Conservation (phyloP, 2,113 vertebrate genomes). For the Saccopteryx leptura region DNA sequence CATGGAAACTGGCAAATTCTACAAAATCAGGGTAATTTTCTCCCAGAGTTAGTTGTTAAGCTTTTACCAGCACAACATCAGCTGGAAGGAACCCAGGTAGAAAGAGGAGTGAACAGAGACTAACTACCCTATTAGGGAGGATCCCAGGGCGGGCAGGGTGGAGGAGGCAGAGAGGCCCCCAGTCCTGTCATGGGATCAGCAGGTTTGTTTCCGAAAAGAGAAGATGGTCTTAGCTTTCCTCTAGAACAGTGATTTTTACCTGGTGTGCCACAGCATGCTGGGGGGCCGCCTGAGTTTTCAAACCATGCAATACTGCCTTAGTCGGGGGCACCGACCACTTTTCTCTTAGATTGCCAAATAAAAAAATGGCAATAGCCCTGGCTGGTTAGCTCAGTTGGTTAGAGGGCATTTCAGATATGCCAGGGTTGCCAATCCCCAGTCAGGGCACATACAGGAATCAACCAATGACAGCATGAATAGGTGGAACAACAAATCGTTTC, state of each 20-base stretch:
- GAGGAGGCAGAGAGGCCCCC: not conserved
- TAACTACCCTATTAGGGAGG: fast-evolving
- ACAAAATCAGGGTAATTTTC: not conserved
- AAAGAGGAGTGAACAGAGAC: not conserved
- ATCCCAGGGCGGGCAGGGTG: not conserved
- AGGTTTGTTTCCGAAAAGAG: not conserved
- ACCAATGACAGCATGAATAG: too few species aligned
- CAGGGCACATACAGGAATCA: too few species aligned
- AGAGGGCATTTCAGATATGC: too few species aligned
- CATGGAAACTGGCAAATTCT: not conserved
- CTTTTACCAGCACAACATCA: not conserved
- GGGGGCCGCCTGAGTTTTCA: not conserved
- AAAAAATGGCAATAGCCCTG: too few species aligned
- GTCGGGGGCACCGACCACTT: too few species aligned
- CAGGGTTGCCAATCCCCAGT: too few species aligned
- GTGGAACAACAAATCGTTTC: too few species aligned
- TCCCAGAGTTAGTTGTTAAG: not conserved
- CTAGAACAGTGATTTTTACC: not conserved
- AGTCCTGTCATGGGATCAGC: not conserved
- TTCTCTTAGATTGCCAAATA: too few species aligned
- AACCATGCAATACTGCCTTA: too few species aligned
- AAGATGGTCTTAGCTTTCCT: not conserved
- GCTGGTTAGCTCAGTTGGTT: too few species aligned
- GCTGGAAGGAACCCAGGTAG: not conserved
- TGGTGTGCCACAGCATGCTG: not conserved